These are phyloP conservation scores for Boleophthalmus pectinirostris DNA, from an alignment of 2,113 vertebrate species.

Conservation along the genomic window DNA sequence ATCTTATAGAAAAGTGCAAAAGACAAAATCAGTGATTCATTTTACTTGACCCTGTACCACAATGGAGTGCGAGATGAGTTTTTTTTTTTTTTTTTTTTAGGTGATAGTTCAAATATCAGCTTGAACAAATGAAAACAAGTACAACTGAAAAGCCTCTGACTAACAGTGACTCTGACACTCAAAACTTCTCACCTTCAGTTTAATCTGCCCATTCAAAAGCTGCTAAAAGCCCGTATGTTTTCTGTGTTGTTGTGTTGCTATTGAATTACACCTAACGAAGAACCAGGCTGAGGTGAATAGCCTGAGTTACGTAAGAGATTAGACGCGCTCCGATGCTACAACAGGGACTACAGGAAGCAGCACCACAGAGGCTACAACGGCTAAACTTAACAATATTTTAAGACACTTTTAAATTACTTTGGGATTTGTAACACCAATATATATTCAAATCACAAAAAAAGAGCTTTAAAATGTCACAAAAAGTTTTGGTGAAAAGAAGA, in stretches of 20 bases:
- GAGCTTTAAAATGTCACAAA: neutral
- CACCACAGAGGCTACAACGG: conserved; percentile 29
- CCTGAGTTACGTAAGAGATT: conserved; percentile 62
- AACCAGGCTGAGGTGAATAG: conserved; percentile 44
- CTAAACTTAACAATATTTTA: conserved; percentile 52
- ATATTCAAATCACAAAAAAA: neutral
- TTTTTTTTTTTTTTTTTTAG: neutral
- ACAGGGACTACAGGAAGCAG: conserved; percentile 43
- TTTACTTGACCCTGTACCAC: neutral
- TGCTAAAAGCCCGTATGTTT: conserved; percentile 23
- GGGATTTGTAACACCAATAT: neutral
- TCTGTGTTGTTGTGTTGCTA: conserved; percentile 41
- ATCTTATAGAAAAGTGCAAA: neutral
- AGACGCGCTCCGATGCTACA: conserved; percentile 36
- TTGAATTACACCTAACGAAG: conserved; percentile 61
- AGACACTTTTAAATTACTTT: conserved; percentile 9
- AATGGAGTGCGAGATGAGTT: conserved; percentile 8
- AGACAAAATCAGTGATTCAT: neutral
- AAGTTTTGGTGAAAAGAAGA: conserved; percentile 50
- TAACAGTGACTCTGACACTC: neutral
- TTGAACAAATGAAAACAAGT: conserved; percentile 13
- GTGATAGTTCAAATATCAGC: conserved; percentile 33
- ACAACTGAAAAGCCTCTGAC: neutral
- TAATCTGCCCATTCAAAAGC: conserved; percentile 21
- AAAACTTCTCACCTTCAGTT: neutral